Evolutionary conservation across 64 coral and sea anemone genomes (phyloP).

Genomic region (Montipora sp.): DNA sequence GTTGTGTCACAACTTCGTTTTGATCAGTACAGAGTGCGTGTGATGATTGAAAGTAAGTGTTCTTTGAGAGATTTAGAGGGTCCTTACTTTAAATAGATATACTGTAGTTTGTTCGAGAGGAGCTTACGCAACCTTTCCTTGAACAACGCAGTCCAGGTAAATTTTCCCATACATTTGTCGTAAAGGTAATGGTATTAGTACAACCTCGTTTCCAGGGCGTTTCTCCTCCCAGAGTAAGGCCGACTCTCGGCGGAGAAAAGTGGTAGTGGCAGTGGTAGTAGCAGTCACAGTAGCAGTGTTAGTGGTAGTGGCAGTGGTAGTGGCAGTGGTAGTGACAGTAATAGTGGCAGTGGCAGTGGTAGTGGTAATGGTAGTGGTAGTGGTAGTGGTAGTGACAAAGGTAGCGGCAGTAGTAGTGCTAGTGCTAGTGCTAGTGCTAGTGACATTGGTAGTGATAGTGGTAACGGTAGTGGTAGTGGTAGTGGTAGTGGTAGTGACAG

Average conservation of each 20-base stretch:
- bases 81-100: too few relatives aligned
- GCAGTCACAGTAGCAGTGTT: neutral
- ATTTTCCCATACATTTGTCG: too few relatives aligned
- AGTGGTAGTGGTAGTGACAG: neutral
- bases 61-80: too few relatives aligned
- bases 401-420: neutral
- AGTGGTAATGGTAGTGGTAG: neutral
- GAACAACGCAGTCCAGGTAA: too few relatives aligned
- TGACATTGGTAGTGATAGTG: neutral
- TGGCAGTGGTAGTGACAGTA: neutral
- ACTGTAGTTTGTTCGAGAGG: too few relatives aligned
- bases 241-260: neutral
- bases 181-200: neutral
- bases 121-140: too few relatives aligned
- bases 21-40: too few relatives aligned
- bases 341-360: neutral
- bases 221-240: too few relatives aligned
- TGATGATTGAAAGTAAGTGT: too few relatives aligned
- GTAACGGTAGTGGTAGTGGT: neutral
- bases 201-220: too few relatives aligned
- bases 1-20: too few relatives aligned
- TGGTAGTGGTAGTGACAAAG: neutral
- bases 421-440: neutral
- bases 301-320: neutral
- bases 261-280: neutral